Conservation (phyloP, 1,140 invertebrate species). For the Drosophila ercepeae region DNA sequence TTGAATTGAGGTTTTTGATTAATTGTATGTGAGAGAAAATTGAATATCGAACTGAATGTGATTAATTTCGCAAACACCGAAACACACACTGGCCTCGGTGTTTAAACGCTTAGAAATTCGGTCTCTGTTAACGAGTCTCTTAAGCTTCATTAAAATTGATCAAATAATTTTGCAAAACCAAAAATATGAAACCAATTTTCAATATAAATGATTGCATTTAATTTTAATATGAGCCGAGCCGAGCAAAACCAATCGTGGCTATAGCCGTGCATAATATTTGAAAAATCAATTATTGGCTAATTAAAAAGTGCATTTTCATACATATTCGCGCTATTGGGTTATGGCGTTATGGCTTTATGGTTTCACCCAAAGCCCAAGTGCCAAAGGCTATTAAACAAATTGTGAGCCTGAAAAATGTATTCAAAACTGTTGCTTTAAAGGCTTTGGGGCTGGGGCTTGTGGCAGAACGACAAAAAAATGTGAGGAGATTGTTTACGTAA, state of each 20-base stretch:
- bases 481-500: slow-evolving; percentile 6
- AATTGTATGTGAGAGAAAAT: slow-evolving; percentile 33
- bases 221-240: not conserved
- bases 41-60: slow-evolving; percentile 45
- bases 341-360: slow-evolving; percentile 31
- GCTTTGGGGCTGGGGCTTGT: slow-evolving; percentile 4
- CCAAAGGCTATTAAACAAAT: slow-evolving; percentile 16
- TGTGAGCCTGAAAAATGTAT: slow-evolving; percentile 12
- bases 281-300: slow-evolving; percentile 36
- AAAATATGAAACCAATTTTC: slow-evolving; percentile 6
- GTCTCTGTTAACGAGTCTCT: not conserved
- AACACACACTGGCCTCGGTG: not conserved
- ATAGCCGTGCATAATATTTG: slow-evolving; percentile 2
- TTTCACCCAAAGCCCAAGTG: not conserved
- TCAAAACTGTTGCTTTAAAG: slow-evolving; percentile 43
- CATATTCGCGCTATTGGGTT: slow-evolving; percentile 20
- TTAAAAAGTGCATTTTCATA: slow-evolving; percentile 36
- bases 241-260: slow-evolving; percentile 6
- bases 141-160: slow-evolving; percentile 9
- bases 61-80: slow-evolving; percentile 37
- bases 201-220: slow-evolving; percentile 15
- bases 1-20: slow-evolving; percentile 36
- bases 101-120: slow-evolving; percentile 26
- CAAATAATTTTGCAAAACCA: not conserved
- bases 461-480: too few species aligned